Percentiles rank a stretch among this genome's conserved stretches.
phyloP scores from a whole-genome alignment of 2,113 vertebrate species.

The Platycercus adscitus region DNA sequence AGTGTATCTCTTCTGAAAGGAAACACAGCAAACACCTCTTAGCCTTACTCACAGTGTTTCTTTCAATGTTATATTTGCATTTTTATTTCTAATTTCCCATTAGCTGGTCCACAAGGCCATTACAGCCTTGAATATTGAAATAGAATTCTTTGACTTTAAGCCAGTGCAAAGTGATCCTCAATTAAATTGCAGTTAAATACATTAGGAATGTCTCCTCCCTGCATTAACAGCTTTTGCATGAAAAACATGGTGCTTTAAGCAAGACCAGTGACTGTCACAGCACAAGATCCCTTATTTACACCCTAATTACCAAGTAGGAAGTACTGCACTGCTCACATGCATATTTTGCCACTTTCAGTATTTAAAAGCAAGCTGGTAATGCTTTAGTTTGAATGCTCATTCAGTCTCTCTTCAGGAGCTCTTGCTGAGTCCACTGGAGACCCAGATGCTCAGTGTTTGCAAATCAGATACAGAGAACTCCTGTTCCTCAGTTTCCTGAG shows the following conservation, averaged over 20 bases:
- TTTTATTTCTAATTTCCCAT: constrained; percentile 29
- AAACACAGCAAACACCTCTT: background rate
- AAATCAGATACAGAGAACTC: background rate
- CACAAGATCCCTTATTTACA: constrained; percentile 24
- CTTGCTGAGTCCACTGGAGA: background rate
- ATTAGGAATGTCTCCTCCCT: constrained; percentile 20
- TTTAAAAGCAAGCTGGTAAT: background rate
- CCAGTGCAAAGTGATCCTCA: constrained; percentile 29
- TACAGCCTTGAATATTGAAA: constrained; percentile 24
- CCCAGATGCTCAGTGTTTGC: background rate
- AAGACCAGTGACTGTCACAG: constrained; percentile 46
- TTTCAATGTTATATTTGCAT: background rate
- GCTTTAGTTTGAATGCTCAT: background rate
- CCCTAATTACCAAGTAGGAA: constrained; percentile 28
- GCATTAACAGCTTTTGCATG: constrained; percentile 29
- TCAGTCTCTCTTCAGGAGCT: background rate
- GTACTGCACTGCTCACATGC: background rate
- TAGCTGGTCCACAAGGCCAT: background rate
- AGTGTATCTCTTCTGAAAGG: background rate
- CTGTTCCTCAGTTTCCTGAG: background rate
- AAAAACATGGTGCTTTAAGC: constrained; percentile 52
- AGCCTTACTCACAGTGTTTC: background rate
- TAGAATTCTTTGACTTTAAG: constrained; percentile 33
- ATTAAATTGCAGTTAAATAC: constrained; percentile 8
- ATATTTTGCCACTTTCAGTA: background rate